These are phyloP conservation scores for Enteromius paludinosus DNA, from an alignment of 2,797 vertebrate genomes.

Conservation along the genomic window DNA sequence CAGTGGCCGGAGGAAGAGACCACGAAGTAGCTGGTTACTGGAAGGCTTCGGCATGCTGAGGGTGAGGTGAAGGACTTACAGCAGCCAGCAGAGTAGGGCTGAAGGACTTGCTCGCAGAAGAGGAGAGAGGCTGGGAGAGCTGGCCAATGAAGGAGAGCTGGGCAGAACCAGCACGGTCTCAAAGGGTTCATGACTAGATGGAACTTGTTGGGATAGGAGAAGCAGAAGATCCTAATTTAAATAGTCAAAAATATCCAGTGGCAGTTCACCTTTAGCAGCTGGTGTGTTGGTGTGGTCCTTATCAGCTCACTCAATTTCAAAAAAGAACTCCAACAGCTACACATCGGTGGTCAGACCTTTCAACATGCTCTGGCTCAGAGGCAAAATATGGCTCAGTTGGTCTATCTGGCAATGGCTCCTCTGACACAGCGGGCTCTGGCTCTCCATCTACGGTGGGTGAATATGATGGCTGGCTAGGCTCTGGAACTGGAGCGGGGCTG, in stretches of 20 bases:
- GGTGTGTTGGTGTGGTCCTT: not conserved
- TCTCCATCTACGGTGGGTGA: not conserved
- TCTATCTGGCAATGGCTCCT: not conserved
- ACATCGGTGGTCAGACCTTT: not conserved
- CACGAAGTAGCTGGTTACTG: not conserved
- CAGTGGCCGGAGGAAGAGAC: not conserved
- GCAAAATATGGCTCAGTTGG: not conserved
- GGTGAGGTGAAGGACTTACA: not conserved
- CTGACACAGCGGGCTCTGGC: not conserved
- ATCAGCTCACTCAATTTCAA: not conserved
- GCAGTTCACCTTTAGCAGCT: not conserved
- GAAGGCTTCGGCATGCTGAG: not conserved
- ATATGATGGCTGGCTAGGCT: not conserved
- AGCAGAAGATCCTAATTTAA: not conserved
- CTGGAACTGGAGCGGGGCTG: not conserved
- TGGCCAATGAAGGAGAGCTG: not conserved
- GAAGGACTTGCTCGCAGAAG: not conserved
- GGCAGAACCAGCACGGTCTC: not conserved
- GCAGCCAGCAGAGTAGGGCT: not conserved
- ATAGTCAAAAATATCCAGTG: not conserved
- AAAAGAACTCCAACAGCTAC: not conserved
- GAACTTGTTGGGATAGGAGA: not conserved
- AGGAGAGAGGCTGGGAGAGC: not conserved
- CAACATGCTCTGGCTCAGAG: not conserved
- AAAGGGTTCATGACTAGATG: not conserved